phyloP scores from a whole-genome alignment of 2,888 invertebrate genomes.

The Chironomus tentans region DNA sequence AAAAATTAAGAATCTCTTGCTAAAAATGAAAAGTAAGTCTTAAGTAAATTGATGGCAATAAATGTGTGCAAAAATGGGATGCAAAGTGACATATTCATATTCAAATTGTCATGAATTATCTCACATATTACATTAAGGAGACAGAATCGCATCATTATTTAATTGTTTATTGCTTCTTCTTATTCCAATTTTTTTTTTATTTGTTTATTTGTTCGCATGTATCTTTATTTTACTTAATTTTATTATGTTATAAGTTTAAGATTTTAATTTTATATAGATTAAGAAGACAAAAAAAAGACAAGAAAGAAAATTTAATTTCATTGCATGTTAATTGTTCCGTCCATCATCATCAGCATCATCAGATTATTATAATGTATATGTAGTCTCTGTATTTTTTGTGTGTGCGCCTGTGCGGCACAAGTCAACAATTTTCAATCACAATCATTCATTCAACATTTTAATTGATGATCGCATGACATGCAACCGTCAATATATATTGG shows the following conservation, averaged over 20 bases:
- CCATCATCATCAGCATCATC: constrained; percentile 3
- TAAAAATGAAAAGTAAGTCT: too few species aligned
- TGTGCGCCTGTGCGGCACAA: not conserved
- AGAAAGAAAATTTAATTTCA: constrained; percentile 9
- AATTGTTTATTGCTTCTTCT: not conserved
- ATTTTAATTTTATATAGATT: not conserved
- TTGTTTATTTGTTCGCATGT: not conserved
- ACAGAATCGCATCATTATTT: constrained; percentile 6
- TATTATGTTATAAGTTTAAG: constrained; percentile 4
- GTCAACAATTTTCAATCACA: constrained; percentile 8
- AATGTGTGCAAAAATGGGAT: not conserved
- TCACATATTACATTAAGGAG: not conserved
- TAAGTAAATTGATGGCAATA: not conserved
- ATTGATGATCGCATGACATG: constrained; percentile 10
- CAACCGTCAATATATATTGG: constrained; percentile 13
- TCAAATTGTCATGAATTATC: too few species aligned
- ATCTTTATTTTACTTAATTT: not conserved
- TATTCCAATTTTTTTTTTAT: not conserved
- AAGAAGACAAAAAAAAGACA: not conserved
- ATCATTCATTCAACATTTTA: not conserved
- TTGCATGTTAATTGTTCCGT: constrained; percentile 20
- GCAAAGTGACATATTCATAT: not conserved
- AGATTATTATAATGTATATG: not conserved
- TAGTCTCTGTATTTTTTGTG: not conserved
- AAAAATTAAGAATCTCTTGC: too few species aligned